These are phyloP conservation scores for Archips xylosteana DNA, from an alignment of 2,888 invertebrate genomes.

Conservation along the genomic window DNA sequence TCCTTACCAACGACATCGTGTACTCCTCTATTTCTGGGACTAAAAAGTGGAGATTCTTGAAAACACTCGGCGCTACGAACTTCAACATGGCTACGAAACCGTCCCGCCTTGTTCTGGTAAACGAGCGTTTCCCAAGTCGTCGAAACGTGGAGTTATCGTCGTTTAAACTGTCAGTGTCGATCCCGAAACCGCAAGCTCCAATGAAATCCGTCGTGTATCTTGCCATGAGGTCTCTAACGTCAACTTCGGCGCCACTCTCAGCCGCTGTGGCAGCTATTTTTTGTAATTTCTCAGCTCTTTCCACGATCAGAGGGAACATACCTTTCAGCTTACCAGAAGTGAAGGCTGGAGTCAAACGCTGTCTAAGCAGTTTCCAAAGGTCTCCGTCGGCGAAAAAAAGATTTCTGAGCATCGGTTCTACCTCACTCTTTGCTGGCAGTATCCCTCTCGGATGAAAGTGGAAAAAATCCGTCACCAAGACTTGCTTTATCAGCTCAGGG, in stretches of 20 bases:
- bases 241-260: conserved; percentile 48
- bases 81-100: conserved; percentile 32
- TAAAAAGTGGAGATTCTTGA: conserved; percentile 47
- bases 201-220: conserved; percentile 60
- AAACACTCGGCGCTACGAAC: conserved; percentile 48
- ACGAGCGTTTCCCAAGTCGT: conserved; percentile 49
- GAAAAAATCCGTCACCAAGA: conserved; percentile 53
- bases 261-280: conserved; percentile 48
- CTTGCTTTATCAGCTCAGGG: conserved; percentile 53
- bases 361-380: conserved; percentile 58
- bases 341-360: conserved; percentile 58
- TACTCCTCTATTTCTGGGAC: conserved; percentile 48
- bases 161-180: conserved; percentile 54
- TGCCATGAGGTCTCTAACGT: conserved; percentile 57
- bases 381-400: conserved; percentile 58
- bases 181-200: conserved; percentile 58
- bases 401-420: conserved; percentile 54
- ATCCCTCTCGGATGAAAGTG: conserved; percentile 54
- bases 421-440: conserved; percentile 46
- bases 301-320: conserved; percentile 58
- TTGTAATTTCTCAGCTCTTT: conserved; percentile 51
- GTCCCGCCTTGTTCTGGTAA: conserved; percentile 41
- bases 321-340: conserved; percentile 57
- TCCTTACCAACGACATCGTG: conserved; percentile 49
- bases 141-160: conserved; percentile 55